phyloP scores from a whole-genome alignment of 1,140 invertebrate species.

The Megalonaias nervosa region DNA sequence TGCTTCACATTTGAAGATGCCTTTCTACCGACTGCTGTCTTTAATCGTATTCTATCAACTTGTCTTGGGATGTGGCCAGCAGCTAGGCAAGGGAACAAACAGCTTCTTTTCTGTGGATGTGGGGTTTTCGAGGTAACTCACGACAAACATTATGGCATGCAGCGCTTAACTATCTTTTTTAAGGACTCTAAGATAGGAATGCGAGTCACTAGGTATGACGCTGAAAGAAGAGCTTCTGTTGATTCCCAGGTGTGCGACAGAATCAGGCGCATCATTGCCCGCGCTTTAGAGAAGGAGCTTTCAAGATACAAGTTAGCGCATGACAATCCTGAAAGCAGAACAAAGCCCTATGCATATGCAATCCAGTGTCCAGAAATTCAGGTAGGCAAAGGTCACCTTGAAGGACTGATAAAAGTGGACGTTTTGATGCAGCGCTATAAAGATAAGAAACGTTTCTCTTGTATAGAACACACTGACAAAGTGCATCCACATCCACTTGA shows the following conservation, averaged over 20 bases:
- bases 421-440: neutral
- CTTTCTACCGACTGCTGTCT: constrained; percentile 23
- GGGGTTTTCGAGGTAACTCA: constrained; percentile 24
- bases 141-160: constrained; percentile 3
- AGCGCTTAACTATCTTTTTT: constrained; percentile 22
- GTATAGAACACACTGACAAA: neutral
- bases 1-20: constrained; percentile 19
- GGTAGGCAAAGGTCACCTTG: neutral
- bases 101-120: constrained; percentile 22
- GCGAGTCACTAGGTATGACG: constrained; percentile 13
- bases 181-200: constrained; percentile 11
- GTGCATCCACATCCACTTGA: constrained; percentile 12
- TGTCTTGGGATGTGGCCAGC: constrained; percentile 24
- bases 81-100: constrained; percentile 21
- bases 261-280: constrained; percentile 8
- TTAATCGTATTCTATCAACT: constrained; percentile 14
- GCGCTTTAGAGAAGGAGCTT: constrained; percentile 17
- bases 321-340: neutral
- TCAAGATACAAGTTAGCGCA: neutral
- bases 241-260: constrained; percentile 15
- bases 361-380: constrained; percentile 11
- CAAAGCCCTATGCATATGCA: neutral
- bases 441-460: neutral
- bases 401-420: constrained; percentile 1
- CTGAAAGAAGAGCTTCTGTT: neutral